phyloP scores from a whole-genome alignment of 2,888 invertebrate genomes.

The Podabrus alpinus region DNA sequence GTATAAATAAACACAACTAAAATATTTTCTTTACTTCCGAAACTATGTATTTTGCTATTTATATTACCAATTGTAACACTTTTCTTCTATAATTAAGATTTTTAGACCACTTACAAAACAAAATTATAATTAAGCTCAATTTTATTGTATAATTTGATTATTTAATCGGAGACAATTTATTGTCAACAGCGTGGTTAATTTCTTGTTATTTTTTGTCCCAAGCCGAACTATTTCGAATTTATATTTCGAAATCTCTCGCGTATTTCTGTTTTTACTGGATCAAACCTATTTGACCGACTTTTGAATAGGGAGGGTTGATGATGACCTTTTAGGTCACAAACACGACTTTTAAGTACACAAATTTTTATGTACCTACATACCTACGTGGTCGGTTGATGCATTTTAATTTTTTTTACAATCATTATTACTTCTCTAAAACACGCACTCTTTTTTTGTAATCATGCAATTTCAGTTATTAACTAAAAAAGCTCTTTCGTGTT shows the following conservation, averaged over 20 bases:
- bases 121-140: background rate
- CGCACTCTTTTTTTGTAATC: background rate
- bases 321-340: slow-evolving; percentile 10
- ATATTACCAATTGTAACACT: background rate
- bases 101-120: background rate
- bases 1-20: background rate
- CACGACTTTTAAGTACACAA: background rate
- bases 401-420: background rate
- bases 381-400: background rate
- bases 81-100: background rate
- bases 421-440: background rate
- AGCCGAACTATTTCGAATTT: background rate
- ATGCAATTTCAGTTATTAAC: background rate
- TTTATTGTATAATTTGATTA: background rate
- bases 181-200: background rate
- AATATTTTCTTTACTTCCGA: background rate
- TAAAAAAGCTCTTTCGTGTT: background rate
- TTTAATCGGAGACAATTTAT: background rate
- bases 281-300: slow-evolving; percentile 18
- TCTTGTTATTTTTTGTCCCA: background rate
- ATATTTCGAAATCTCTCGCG: background rate
- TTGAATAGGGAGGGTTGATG: slow-evolving; percentile 6
- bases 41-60: background rate
- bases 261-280: background rate
- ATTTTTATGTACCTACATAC: background rate